These are phyloP conservation scores for Pagrus major DNA, from an alignment of 2,113 vertebrate genomes.

Conservation along the genomic window DNA sequence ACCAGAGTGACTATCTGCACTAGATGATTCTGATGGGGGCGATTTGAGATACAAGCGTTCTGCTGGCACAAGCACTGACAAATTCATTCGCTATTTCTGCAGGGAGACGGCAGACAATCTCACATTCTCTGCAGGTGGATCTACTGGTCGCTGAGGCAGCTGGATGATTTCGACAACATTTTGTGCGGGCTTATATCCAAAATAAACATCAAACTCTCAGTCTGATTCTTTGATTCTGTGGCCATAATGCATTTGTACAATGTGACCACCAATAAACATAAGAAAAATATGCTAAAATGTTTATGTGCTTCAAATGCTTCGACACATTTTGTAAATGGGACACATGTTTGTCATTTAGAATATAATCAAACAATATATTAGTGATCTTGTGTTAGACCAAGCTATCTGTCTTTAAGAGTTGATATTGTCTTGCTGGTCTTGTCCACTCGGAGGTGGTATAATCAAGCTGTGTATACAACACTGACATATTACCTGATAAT, in stretches of 20 bases:
- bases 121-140: constrained; percentile 60
- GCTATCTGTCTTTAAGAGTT: neutral
- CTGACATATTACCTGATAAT: neutral
- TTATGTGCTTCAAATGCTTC: neutral
- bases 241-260: neutral
- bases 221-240: neutral
- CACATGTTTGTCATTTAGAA: neutral
- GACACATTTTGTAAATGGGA: neutral
- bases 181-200: neutral
- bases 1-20: constrained; percentile 60
- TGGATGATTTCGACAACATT: constrained; percentile 34
- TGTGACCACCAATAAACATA: neutral
- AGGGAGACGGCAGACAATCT: constrained; percentile 60
- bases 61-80: constrained; percentile 69
- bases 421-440: neutral
- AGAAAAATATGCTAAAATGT: neutral
- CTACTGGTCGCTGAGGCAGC: constrained; percentile 47
- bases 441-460: neutral
- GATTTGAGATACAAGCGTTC: constrained; percentile 66
- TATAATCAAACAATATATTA: neutral
- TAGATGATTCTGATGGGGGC: constrained; percentile 67
- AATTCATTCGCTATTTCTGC: constrained; percentile 60
- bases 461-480: neutral
- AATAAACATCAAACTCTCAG: neutral
- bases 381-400: neutral